Evolutionary conservation across 1,140 invertebrate species (phyloP), one percentile per base, ranked within the genome.

Genomic region (Leucophenga varia): DNA sequence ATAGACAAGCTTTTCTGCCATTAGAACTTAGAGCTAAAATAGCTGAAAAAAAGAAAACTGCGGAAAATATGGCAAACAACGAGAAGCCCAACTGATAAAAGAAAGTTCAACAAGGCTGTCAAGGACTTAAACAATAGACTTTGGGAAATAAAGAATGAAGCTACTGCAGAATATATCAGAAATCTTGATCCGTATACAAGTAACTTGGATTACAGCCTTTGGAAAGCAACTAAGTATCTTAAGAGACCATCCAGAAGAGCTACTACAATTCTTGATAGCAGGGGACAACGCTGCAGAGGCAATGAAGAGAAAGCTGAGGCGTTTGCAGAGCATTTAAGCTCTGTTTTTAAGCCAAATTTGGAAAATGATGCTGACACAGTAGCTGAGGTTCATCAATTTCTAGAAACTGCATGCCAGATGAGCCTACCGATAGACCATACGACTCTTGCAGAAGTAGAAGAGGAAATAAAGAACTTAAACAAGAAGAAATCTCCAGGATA

Each of bases 401-500:
- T 51, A 18, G 22, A 41, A 18, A 16, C 20, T 25, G 19, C 30
- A 9, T 42, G 38, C 14, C 49, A 45, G 44, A 34, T 45, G 22
- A 21, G 21, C 28, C 10, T 40, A 7, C 49, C 49, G n/a, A 45
- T 51, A 3, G 21, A 10, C 16, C 20, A 43, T 16, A 38, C 31
- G 4, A n/a, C 31, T 8, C 4, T 34, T 34, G 6, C 31, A 4
- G 31, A 34, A 34, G 13, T 47, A 8, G 39, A 20, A n/a, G n/a
- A n/a, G n/a, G n/a, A n/a, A n/a, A n/a, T n/a, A n/a, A n/a, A n/a
- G n/a, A n/a, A n/a, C n/a, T 18, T 52, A 12, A 44, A 43, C 9
- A 22, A 30, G 8, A 48, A 44, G 3, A 53, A 53, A 35, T 34
- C 51, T 3, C 42, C 46, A 12, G 50, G 44, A 21, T 47, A 34